Base-by-base conservation (phyloP, 2,888 invertebrate species). In the Allacma fusca region DNA sequence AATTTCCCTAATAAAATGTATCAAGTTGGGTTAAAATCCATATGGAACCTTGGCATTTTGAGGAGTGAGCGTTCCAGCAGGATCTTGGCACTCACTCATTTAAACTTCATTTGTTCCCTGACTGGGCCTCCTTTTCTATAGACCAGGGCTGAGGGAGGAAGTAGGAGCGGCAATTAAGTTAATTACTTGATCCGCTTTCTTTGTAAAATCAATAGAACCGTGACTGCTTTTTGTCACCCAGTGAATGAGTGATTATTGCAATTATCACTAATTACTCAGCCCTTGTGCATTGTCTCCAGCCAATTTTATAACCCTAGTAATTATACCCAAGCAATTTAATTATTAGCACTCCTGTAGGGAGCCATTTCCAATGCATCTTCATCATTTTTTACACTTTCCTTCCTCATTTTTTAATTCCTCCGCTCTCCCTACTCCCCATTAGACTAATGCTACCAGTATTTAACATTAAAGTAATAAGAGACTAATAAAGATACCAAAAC, bases 231-330 rank as follows among this genome's bases (percentile, higher is more conserved):
- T 79, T 79, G 78, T 79, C 78, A 79, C 75, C 29, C 62, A 69
- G 40, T 74, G 77, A 80, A 80, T 80, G 80, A 80, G 76, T 78
- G 80, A 80, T 80, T 79, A 78, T 80, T 76, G 77, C 75, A 79
- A 80, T 80, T 80, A 80, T 72, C 71, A 67, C 79, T 80, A 80
- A 80, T 80, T 80, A 78, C 76, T 77, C 76, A 13, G 19, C 24
- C 57, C n/a, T 28, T 21, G 21, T 21, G 50, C 28, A 71, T 71
- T 71, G 71, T 71, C 50, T 71, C 44, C 50, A 71, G 50, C n/a
- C 71, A 71, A 71, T 71, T 71, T 71, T 28, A 71, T 71, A 71
- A 71, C 71, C 71, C 71, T 21, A 50, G 57, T 57, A 71, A 71
- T 71, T 71, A 71, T 26, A 21, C 64, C 64, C 16, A 12, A 9